phyloP scores from a whole-genome alignment of 2,113 vertebrate species.

The Rhinolophus sinicus region DNA sequence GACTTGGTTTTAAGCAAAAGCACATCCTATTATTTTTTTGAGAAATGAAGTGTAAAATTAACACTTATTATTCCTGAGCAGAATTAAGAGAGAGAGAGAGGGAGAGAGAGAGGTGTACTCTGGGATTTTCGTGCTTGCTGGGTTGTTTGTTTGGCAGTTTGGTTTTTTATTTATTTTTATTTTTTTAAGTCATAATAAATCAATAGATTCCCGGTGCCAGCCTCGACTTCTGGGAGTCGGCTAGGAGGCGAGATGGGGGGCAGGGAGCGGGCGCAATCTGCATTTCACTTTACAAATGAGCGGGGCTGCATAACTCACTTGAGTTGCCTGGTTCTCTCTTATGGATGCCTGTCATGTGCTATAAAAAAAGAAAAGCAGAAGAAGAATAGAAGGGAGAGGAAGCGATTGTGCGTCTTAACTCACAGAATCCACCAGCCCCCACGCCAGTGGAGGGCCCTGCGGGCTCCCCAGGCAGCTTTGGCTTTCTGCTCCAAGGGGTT shows the following conservation, averaged over 20 bases:
- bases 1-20: conserved; percentile 91
- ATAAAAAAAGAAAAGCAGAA: not conserved
- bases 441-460: not conserved
- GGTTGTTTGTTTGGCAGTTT: conserved; percentile 64
- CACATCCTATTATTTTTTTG: conserved; percentile 92
- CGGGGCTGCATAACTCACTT: conserved; percentile 75
- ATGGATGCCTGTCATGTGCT: conserved; percentile 73
- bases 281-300: conserved; percentile 84
- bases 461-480: conserved; percentile 70
- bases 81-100: not conserved
- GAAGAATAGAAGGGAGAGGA: conserved; percentile 61
- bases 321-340: conserved; percentile 77
- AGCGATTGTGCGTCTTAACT: conserved; percentile 51
- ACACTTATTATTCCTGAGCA: conserved; percentile 87
- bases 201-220: conserved; percentile 17
- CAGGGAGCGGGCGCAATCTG: conserved; percentile 75
- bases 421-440: conserved; percentile 47
- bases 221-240: conserved; percentile 35
- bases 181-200: conserved; percentile 65
- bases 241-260: conserved; percentile 62
- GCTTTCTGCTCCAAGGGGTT: conserved; percentile 62
- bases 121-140: conserved; percentile 72
- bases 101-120: not conserved
- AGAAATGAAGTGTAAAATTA: conserved; percentile 95
- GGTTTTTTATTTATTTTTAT: conserved; percentile 51